phyloP scores from a whole-genome alignment of 1,140 invertebrate species.

The Drosophila equinoxialis region DNA sequence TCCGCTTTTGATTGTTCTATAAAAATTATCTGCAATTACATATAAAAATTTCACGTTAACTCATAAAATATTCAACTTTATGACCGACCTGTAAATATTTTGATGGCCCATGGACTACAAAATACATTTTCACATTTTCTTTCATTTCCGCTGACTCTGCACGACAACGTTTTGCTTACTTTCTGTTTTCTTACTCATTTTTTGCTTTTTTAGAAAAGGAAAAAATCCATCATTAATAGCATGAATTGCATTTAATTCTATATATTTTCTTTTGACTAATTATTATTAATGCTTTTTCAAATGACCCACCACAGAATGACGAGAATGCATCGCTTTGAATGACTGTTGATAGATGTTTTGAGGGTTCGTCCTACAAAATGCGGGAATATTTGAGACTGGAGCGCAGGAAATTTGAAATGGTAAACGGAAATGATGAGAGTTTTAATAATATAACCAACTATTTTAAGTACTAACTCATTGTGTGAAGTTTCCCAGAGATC shows the following conservation, averaged over 20 bases:
- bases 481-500: neutral
- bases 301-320: slow-evolving; percentile 5
- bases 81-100: slow-evolving; percentile 73
- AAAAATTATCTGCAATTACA: slow-evolving; percentile 80
- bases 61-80: slow-evolving; percentile 67
- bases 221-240: slow-evolving; percentile 39
- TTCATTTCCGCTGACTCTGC: slow-evolving; percentile 52
- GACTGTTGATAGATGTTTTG: slow-evolving; percentile 14
- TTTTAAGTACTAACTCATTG: neutral
- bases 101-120: slow-evolving; percentile 48
- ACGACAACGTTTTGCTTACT: slow-evolving; percentile 13
- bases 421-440: slow-evolving; percentile 4
- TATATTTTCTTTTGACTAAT: slow-evolving; percentile 42
- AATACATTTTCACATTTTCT: slow-evolving; percentile 39
- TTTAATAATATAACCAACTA: neutral
- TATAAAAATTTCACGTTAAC: slow-evolving; percentile 36
- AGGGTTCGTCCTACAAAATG: slow-evolving; percentile 3
- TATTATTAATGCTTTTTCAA: slow-evolving; percentile 58
- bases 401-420: neutral
- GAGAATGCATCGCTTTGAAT: neutral
- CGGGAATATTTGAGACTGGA: neutral
- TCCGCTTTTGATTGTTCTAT: slow-evolving; percentile 51
- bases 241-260: slow-evolving; percentile 57
- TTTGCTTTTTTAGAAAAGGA: neutral
- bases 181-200: neutral